phyloP scores from a whole-genome alignment of 2,113 vertebrate genomes.

The Alces alces region DNA sequence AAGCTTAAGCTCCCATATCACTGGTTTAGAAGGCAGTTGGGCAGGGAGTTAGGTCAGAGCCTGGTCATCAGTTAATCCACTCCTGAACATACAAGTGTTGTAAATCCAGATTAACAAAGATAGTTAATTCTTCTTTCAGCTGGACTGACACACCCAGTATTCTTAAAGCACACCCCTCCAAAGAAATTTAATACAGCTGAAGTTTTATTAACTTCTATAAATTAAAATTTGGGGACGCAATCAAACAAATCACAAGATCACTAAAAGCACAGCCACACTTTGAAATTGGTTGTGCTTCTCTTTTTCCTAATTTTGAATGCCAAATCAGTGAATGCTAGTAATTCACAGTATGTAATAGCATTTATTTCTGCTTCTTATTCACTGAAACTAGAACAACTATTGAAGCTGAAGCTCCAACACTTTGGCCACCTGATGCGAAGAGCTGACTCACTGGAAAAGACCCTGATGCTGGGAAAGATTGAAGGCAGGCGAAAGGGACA shows the following conservation, averaged over 20 bases:
- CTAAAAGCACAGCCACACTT: background rate
- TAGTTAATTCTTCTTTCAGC: background rate
- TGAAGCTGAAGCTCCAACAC: background rate
- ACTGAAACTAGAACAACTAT: background rate
- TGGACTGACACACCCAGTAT: background rate
- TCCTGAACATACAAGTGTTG: background rate
- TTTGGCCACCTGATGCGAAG: background rate
- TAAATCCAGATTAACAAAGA: constrained; percentile 24
- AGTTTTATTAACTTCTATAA: background rate
- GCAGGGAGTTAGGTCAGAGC: background rate
- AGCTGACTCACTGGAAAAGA: background rate
- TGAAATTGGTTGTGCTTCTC: background rate
- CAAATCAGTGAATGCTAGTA: background rate
- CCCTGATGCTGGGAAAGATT: background rate
- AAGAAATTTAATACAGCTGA: background rate
- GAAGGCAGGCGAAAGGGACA: background rate
- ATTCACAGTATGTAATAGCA: background rate
- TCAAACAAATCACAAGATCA: background rate
- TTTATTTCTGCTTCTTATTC: background rate
- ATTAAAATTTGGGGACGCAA: background rate
- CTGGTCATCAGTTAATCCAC: background rate
- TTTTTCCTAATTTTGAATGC: background rate
- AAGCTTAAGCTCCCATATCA: background rate
- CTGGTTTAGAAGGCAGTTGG: background rate
- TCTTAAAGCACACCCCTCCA: background rate